These are phyloP conservation scores for Rhinichthys klamathensis DNA, from an alignment of 2,113 vertebrate species.

Conservation along the genomic window DNA sequence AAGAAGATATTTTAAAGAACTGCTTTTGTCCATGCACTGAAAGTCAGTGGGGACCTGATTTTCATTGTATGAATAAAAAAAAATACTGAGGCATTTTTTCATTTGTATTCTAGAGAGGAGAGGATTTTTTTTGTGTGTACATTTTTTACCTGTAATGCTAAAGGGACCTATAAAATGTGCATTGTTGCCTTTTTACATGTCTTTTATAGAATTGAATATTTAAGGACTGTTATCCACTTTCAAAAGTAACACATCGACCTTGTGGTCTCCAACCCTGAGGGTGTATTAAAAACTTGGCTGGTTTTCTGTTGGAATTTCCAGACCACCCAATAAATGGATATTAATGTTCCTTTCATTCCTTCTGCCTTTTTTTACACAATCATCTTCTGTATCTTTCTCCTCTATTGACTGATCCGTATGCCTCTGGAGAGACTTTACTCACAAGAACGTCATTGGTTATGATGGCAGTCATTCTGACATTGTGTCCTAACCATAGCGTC, in stretches of 20 bases:
- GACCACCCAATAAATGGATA: conserved; percentile 35
- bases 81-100: too few relatives aligned
- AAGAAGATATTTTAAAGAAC: not conserved
- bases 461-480: not conserved
- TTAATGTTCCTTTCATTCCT: conserved; percentile 36
- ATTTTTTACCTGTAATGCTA: not conserved
- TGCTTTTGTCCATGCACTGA: not conserved
- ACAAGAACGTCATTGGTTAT: conserved; percentile 25
- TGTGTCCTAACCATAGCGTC: not conserved
- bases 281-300: conserved; percentile 29
- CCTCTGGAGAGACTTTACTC: conserved; percentile 15
- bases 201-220: not conserved
- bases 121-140: too few relatives aligned
- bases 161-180: not conserved
- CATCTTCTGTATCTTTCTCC: conserved; percentile 18
- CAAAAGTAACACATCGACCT: conserved; percentile 26
- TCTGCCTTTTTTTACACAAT: conserved; percentile 15
- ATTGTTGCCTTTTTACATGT: not conserved
- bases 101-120: too few relatives aligned
- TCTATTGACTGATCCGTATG: conserved; percentile 21
- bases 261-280: conserved; percentile 15
- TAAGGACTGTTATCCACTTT: conserved; percentile 16
- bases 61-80: not conserved
- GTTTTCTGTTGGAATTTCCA: conserved; percentile 42
- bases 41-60: not conserved